Base-by-base conservation (phyloP, 2,888 invertebrate species). In the Idaea dimidiata region DNA sequence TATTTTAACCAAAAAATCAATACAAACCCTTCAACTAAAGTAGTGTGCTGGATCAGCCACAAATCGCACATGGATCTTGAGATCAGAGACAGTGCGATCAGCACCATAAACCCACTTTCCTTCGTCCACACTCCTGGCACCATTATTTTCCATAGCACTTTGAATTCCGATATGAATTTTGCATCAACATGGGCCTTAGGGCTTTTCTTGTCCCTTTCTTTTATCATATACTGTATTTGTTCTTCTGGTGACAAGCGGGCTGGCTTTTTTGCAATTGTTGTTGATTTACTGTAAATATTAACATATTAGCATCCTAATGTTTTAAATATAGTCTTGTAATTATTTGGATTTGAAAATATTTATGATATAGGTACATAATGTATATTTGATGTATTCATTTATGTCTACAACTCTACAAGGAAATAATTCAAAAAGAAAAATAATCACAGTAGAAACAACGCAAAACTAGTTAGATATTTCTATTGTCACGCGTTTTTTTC, bases 41-140 rank as follows among this genome's bases (percentile, higher is more conserved):
- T 99, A 14, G 97, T 97, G 83, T 97, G 97, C 79, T 97, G 96
- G 74, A 99, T 99, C 93, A 99, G 95, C 98, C 99, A 99, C 61
- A 99, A 94, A 88, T 99, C 99, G 80, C 99, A 99, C 72, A 98
- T 94, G 0, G 99, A 99, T 72, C 99, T 94, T 1, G 97, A 95
- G 18, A 99, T 94, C 56, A 99, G 93, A 5, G 98, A 95, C 5
- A 92, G 81, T 0, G 99, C 99, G 7, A 98, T 95, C 24, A 97
- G 83, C 14, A 94, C 67, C 79, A 97, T 91, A 67, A 96, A 94
- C 6, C 95, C 96, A 69, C 94, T 93, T 88, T 98, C 98, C 63
- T 95, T 90, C 14, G 96, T 94, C 86, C 96, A 94, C 76, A 96
- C 84, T 57, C 97, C 95, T 5, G 98, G 98, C 64, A 98, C 93